Evolutionary conservation across 2,888 invertebrate genomes (phyloP).

Genomic region (Drosophila pullipes): DNA sequence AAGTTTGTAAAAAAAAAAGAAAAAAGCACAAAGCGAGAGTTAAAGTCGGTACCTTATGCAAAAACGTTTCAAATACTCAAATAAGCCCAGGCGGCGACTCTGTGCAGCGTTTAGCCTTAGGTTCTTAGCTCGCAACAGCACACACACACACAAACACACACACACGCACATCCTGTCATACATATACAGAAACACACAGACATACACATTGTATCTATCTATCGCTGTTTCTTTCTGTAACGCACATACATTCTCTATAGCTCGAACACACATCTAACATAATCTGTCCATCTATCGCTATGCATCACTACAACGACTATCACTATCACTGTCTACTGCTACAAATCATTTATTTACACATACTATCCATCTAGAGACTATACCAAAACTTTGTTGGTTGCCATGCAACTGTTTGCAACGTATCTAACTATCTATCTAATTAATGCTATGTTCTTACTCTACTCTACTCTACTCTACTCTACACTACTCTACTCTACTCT

Average conservation of each 20-base stretch:
- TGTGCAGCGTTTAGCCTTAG: conserved; percentile 62
- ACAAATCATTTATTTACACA: not conserved
- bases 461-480: conserved; percentile 12
- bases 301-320: conserved; percentile 24
- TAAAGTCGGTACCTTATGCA: conserved; percentile 81
- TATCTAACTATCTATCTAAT: conserved; percentile 42
- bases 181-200: not conserved
- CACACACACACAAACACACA: conserved; percentile 11
- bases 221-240: conserved; percentile 30
- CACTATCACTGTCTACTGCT: not conserved
- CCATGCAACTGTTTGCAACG: conserved; percentile 68
- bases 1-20: conserved; percentile 73
- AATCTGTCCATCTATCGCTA: conserved; percentile 15
- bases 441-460: conserved; percentile 36
- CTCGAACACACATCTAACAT: conserved; percentile 20
- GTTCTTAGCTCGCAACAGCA: conserved; percentile 65
- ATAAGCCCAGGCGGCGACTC: conserved; percentile 57
- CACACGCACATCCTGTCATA: conserved; percentile 16
- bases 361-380: conserved; percentile 61
- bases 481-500: conserved; percentile 23
- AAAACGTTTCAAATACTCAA: conserved; percentile 71
- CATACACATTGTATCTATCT: conserved; percentile 29
- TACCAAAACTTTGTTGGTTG: conserved; percentile 73
- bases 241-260: conserved; percentile 34
- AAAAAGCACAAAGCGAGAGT: conserved; percentile 69